Evolutionary conservation across 1,140 invertebrate genomes (phyloP).

Genomic region (Lepidurus apus): DNA sequence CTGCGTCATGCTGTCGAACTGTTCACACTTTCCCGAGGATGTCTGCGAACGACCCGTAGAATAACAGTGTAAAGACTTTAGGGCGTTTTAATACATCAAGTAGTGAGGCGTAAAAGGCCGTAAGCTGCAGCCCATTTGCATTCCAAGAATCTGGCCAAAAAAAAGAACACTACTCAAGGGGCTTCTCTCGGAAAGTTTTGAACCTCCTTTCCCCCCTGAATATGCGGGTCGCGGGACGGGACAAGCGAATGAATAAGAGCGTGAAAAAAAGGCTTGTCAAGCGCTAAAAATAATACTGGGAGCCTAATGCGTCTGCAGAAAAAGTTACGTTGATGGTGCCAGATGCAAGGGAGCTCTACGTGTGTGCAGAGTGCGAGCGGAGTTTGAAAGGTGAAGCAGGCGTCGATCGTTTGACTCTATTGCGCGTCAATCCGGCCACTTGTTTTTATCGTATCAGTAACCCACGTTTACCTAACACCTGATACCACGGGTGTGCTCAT

Average conservation of each 20-base stretch:
- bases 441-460: constrained; percentile 2
- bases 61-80: background rate
- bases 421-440: constrained; percentile 20
- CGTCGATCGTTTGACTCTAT: background rate
- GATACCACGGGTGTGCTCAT: background rate
- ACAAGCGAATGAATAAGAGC: constrained; percentile 18
- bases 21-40: constrained; percentile 12
- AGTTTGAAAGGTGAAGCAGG: background rate
- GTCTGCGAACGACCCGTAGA: background rate
- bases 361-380: background rate
- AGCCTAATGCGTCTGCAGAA: constrained; percentile 1
- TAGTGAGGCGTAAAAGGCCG: background rate
- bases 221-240: constrained; percentile 5
- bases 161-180: constrained; percentile 7
- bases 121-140: constrained; percentile 13
- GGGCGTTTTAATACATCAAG: background rate
- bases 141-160: constrained; percentile 10
- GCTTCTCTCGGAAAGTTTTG: background rate
- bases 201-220: background rate
- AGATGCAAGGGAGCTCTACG: background rate
- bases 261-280: background rate
- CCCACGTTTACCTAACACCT: background rate
- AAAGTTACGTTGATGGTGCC: background rate
- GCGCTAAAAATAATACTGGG: constrained; percentile 22
- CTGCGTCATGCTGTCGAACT: constrained; percentile 20